phyloP scores from a whole-genome alignment of 2,888 invertebrate genomes.

The Caprella mutica region DNA sequence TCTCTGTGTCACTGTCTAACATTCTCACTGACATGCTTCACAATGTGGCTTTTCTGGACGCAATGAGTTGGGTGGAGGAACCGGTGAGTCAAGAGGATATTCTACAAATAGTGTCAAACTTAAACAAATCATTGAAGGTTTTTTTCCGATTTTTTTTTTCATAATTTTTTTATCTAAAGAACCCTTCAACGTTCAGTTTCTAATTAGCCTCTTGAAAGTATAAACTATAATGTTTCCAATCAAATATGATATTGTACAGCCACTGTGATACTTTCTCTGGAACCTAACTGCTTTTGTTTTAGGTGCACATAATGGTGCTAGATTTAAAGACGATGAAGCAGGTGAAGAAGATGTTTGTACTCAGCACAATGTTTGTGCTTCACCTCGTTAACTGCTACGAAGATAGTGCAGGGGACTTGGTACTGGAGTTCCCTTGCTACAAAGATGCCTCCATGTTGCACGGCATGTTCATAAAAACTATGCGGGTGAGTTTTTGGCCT shows the following conservation, averaged over 20 bases:
- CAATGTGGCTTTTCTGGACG: conserved; percentile 55
- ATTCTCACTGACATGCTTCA: conserved; percentile 52
- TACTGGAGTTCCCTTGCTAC: conserved; percentile 36
- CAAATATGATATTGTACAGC: no score
- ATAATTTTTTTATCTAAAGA: no score
- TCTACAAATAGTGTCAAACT: no score
- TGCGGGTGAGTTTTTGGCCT: conserved; percentile 18
- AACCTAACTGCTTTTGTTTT: no score
- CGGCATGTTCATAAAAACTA: conserved; percentile 25
- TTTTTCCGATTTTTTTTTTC: no score
- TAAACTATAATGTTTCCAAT: no score
- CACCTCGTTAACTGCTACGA: conserved; percentile 53
- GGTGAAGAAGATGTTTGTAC: conserved; percentile 25
- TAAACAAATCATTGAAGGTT: no score
- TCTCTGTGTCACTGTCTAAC: conserved; percentile 57
- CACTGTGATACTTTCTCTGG: no score
- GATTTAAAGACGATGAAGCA: conserved; percentile 1
- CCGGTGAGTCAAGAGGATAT: conserved; percentile 20
- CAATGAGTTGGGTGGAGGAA: conserved; percentile 63
- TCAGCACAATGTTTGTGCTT: conserved; percentile 65
- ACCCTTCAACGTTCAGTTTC: no score
- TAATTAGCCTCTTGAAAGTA: no score
- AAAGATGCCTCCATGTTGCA: conserved; percentile 33
- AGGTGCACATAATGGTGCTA: not conserved
- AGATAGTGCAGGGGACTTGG: conserved; percentile 37